Conservation (phyloP, 1,140 invertebrate species). For the Oreohelix idahoensis region DNA sequence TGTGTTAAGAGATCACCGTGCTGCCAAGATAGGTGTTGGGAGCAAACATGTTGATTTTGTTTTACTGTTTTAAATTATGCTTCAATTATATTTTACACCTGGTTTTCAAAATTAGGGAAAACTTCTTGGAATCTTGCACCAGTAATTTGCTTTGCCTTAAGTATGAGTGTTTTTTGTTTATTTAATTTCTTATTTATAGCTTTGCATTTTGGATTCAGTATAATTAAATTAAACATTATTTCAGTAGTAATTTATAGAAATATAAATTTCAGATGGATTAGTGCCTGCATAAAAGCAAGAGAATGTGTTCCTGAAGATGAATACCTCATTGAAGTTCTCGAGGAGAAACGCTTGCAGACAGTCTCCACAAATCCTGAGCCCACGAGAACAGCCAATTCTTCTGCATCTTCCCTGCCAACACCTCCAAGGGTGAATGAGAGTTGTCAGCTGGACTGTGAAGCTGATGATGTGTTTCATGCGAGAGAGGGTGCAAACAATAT, state of each 20-base stretch:
- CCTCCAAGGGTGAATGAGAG: background rate
- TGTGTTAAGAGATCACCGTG: too few relatives aligned
- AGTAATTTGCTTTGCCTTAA: too few relatives aligned
- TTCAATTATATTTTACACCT: too few relatives aligned
- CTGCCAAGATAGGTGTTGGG: too few relatives aligned
- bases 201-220: too few relatives aligned
- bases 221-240: too few relatives aligned
- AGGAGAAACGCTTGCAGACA: background rate
- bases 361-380: background rate
- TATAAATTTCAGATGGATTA: constrained; percentile 78
- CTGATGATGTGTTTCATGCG: background rate
- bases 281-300: constrained; percentile 79
- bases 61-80: too few relatives aligned
- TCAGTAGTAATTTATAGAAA: background rate
- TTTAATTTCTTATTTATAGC: too few relatives aligned
- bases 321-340: constrained; percentile 77
- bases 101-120: too few relatives aligned
- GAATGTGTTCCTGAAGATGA: constrained; percentile 75
- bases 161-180: too few relatives aligned
- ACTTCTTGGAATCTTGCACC: too few relatives aligned
- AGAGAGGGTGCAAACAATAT: background rate
- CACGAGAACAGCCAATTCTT: background rate
- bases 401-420: constrained; percentile 5
- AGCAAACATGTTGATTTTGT: too few relatives aligned
- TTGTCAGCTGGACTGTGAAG: background rate